Percentiles rank a stretch among this genome's conserved stretches.
Evolutionary conservation across 2,113 vertebrate genomes (phyloP).

Genomic region (Leucopternis melanops): DNA sequence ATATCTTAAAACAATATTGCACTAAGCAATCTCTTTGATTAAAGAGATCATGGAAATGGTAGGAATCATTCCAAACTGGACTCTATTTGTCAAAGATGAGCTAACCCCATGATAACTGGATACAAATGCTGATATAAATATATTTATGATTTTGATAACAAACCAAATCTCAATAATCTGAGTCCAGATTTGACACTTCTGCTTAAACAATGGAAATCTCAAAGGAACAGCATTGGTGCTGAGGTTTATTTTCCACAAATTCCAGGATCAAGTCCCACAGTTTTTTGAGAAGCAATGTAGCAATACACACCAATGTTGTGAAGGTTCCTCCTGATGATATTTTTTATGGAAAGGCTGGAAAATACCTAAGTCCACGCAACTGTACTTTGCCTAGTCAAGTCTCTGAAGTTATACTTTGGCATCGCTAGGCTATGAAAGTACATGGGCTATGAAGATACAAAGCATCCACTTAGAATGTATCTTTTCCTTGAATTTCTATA

Average conservation of each 20-base stretch:
- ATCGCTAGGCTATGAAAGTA: not conserved
- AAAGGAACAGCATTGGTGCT: not conserved
- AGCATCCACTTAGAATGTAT: not conserved
- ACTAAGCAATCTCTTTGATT: not conserved
- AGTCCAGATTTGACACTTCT: not conserved
- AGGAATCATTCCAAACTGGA: not conserved
- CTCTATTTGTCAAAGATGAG: not conserved
- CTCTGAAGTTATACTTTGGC: not conserved
- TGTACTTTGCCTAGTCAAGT: not conserved
- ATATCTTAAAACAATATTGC: not conserved
- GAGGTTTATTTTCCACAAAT: not conserved
- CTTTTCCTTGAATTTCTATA: not conserved
- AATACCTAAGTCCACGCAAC: not conserved
- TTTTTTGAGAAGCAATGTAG: not conserved
- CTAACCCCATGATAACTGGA: not conserved
- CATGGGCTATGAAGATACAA: not conserved
- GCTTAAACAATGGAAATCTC: not conserved
- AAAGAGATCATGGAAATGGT: not conserved
- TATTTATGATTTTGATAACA: not conserved
- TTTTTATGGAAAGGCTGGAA: not conserved
- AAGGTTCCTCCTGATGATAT: not conserved
- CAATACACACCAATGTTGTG: not conserved
- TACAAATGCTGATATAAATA: not conserved
- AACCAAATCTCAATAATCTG: not conserved
- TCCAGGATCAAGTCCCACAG: not conserved